Conservation (phyloP, 2,797 vertebrate species). For the Cossypha niveicapilla region DNA sequence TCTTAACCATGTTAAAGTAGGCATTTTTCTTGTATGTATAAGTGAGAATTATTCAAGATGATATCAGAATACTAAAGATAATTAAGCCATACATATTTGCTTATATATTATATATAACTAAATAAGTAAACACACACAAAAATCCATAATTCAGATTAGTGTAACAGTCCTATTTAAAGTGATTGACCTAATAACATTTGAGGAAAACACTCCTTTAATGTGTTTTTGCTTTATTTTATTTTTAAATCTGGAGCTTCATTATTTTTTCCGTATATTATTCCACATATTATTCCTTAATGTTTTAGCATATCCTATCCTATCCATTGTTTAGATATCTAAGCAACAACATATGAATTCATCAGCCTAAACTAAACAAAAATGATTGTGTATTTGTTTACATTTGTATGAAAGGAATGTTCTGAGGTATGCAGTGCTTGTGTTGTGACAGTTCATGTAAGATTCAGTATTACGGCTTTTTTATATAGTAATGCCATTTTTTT, state of each 20-base stretch:
- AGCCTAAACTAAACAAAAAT: constrained; percentile 75
- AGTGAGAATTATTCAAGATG: constrained; percentile 69
- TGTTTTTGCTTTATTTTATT: constrained; percentile 72
- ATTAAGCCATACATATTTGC: constrained; percentile 79
- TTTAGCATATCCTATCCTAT: constrained; percentile 72
- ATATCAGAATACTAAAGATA: constrained; percentile 72
- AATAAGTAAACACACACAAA: constrained; percentile 69
- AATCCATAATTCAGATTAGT: constrained; percentile 74
- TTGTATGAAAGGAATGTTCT: constrained; percentile 88
- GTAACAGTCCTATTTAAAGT: constrained; percentile 74
- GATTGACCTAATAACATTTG: constrained; percentile 71
- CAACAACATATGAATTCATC: constrained; percentile 69
- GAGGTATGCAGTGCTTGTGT: constrained; percentile 85
- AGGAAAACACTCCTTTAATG: constrained; percentile 70
- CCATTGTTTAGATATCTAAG: constrained; percentile 73
- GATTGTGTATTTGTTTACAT: constrained; percentile 88
- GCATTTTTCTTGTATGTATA: constrained; percentile 69
- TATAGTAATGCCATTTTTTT: constrained; percentile 76
- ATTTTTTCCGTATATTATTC: constrained; percentile 71
- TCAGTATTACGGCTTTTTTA: constrained; percentile 84
- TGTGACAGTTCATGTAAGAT: constrained; percentile 91
- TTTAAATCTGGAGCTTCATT: constrained; percentile 68
- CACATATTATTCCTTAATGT: constrained; percentile 74
- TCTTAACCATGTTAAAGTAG: constrained; percentile 65
- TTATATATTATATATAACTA: constrained; percentile 73